phyloP scores from a whole-genome alignment of 2,888 invertebrate genomes.

The Microdon myrmicae region DNA sequence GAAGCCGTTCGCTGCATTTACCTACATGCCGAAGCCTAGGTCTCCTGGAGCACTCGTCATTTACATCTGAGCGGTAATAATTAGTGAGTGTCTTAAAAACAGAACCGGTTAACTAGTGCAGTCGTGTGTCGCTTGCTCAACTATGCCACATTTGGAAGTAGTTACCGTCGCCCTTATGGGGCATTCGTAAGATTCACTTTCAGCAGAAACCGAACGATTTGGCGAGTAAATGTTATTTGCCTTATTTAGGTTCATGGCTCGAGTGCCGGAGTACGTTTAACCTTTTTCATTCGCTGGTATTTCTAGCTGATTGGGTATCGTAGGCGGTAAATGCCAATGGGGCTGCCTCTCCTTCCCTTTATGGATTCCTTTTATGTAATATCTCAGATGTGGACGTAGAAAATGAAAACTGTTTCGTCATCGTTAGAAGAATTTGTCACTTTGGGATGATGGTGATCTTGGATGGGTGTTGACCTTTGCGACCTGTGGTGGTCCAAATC shows the following conservation, averaged over 20 bases:
- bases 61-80: conserved; percentile 11
- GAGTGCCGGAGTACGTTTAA: too few relatives aligned
- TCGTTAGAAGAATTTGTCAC: too few relatives aligned
- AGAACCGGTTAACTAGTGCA: background rate
- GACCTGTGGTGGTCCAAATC: too few relatives aligned
- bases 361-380: conserved; percentile 14
- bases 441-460: too few relatives aligned
- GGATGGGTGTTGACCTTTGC: too few relatives aligned
- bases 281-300: conserved; percentile 10
- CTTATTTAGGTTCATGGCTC: too few relatives aligned
- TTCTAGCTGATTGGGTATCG: background rate
- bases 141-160: too few relatives aligned
- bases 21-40: too few relatives aligned
- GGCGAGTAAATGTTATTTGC: background rate
- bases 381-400: too few relatives aligned
- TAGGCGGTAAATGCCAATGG: conserved; percentile 11
- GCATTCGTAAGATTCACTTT: conserved; percentile 17
- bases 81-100: background rate
- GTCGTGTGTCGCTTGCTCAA: too few relatives aligned
- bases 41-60: conserved; percentile 2
- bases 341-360: conserved; percentile 3
- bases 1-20: background rate
- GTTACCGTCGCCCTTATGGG: too few relatives aligned
- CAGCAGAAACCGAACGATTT: conserved; percentile 7
- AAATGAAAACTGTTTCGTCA: too few relatives aligned